Evolutionary conservation across 2,888 invertebrate species (phyloP), one percentile per base, ranked within the genome.

Genomic region (Macrosiphum euphorbiae): DNA sequence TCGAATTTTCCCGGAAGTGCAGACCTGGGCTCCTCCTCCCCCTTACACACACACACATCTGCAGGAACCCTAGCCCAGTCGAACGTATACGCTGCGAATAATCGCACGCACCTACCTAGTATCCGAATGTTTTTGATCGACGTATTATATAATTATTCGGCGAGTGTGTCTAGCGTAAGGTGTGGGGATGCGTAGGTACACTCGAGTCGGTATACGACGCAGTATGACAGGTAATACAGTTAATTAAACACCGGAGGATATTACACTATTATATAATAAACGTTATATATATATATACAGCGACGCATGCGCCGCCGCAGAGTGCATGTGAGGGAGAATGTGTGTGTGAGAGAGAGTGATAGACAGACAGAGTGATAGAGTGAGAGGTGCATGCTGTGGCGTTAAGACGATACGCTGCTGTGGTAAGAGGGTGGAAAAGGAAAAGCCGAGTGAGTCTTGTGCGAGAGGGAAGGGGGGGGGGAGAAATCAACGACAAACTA

Each of bases 191-290:
- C 67, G 67, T 28, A 26, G n/a, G n/a, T 16, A 78, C 20, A 78
- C 78, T 78, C 78, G 35, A 35, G 20, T 35, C 78, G 35, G n/a
- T n/a, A 16, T 7, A 78, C n/a, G 78, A 20, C 7, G 16, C 20
- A 41, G 35, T 35, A 78, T 35, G 35, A 78, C 35, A 78, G 78
- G 78, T 78, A 78, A 78, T 78, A 78, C 78, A 35, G 78, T 78
- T 78, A 78, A 78, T 78, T 78, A 78, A 78, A 78, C 78, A 78
- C 78, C 78, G 78, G 78, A 78, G 78, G 78, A 78, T 78, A 78
- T 78, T 20, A 35, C 35, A 41, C 35, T 41, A 78, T 20, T 20
- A 67, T 67, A 67, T n/a, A 16, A 67, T n/a, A 67, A 67, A n/a
- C 67, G n/a, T 2, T 67, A 61, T 61, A n/a, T 16, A 5, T 16